A percentile compares a stretch with the other conserved stretches of the same genome.
phyloP scores from a whole-genome alignment of 2,888 invertebrate species.

The Oscheius onirici region DNA sequence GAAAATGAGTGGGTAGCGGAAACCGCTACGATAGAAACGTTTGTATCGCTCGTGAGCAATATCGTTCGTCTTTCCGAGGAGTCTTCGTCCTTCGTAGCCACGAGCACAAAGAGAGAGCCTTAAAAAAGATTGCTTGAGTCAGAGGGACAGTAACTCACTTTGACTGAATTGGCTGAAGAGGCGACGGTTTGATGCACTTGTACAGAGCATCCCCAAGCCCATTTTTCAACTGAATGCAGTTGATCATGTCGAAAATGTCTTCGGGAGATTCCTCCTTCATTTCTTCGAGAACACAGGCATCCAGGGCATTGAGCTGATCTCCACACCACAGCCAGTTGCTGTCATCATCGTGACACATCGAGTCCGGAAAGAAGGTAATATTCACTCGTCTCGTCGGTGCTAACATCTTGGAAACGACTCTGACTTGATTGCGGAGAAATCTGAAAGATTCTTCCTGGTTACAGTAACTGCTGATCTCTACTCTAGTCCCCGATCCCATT shows the following conservation, averaged over 20 bases:
- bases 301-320: slow-evolving; percentile 37
- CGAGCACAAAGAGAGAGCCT: slow-evolving; percentile 3
- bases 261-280: slow-evolving; percentile 35
- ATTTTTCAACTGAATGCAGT: slow-evolving; percentile 8
- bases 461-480: neutral
- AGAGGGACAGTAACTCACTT: neutral
- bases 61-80: slow-evolving; percentile 1
- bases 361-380: slow-evolving; percentile 17
- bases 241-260: slow-evolving; percentile 30
- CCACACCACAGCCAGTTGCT: neutral
- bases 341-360: neutral
- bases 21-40: slow-evolving; percentile 5
- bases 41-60: slow-evolving; percentile 1
- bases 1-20: slow-evolving; percentile 65
- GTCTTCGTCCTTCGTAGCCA: slow-evolving; percentile 12
- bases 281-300: slow-evolving; percentile 43
- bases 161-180: neutral
- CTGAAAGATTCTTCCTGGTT: neutral
- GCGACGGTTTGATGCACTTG: neutral
- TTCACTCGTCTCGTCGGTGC: slow-evolving; percentile 5
- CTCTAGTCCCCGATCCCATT: neutral
- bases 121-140: neutral
- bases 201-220: neutral
- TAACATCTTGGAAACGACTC: slow-evolving; percentile 5
- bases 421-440: slow-evolving; percentile 21